These are phyloP conservation scores for Lepidothrix coronata DNA, from an alignment of 2,113 vertebrate species.

Conservation along the genomic window DNA sequence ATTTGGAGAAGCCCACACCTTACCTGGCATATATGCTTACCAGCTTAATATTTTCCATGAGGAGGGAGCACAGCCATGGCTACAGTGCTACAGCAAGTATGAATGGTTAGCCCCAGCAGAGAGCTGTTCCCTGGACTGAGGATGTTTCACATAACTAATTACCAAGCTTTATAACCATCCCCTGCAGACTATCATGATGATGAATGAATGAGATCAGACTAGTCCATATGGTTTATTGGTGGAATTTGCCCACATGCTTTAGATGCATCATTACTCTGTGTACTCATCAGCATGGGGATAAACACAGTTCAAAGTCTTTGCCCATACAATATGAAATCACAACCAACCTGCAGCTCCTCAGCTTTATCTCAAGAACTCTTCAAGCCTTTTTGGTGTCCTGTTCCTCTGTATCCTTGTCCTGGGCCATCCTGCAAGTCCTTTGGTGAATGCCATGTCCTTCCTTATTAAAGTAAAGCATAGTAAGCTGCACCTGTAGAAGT, in stretches of 20 bases:
- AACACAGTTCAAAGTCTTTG: neutral
- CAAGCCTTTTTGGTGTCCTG: neutral
- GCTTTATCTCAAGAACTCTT: neutral
- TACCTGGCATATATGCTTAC: neutral
- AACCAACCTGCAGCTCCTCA: neutral
- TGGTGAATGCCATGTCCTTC: neutral
- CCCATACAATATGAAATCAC: neutral
- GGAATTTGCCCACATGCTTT: neutral
- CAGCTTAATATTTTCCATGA: neutral
- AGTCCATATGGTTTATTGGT: neutral
- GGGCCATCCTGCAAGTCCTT: neutral
- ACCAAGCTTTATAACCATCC: neutral
- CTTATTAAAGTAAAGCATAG: neutral
- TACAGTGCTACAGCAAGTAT: fast-evolving
- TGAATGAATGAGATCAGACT: conserved; percentile 2
- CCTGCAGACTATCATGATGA: neutral
- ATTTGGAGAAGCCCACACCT: neutral
- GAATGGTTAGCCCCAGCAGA: neutral
- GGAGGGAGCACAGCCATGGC: neutral
- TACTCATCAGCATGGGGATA: neutral
- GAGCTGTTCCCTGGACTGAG: neutral
- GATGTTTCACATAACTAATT: neutral
- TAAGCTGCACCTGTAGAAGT: neutral
- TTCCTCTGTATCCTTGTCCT: neutral
- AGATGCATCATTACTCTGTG: neutral